These are phyloP conservation scores for Drosophila virilis DNA, from an alignment of 1,140 invertebrate species.

Conservation along the genomic window DNA sequence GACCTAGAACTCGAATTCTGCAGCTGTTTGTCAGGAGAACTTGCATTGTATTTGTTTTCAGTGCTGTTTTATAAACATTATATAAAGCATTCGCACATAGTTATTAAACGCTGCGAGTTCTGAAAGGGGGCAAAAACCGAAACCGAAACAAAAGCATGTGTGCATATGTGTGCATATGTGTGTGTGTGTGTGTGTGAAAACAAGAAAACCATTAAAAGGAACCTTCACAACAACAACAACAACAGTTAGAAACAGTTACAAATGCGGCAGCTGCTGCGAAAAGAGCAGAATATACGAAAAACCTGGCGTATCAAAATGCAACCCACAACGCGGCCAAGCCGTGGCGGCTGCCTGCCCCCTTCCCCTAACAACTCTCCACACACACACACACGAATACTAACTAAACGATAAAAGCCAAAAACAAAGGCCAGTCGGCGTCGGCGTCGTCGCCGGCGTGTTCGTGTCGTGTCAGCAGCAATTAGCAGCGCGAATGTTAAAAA, in stretches of 20 bases:
- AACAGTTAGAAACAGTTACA: constrained; percentile 7
- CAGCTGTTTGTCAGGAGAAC: too few relatives aligned
- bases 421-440: constrained; percentile 28
- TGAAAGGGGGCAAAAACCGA: constrained; percentile 58
- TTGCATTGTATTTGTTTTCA: background rate
- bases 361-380: too few relatives aligned
- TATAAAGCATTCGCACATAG: constrained; percentile 10
- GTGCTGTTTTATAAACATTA: background rate
- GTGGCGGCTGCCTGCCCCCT: constrained; percentile 1
- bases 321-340: constrained; percentile 62
- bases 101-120: constrained; percentile 47
- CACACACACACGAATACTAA: background rate
- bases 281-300: constrained; percentile 58
- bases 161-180: too few relatives aligned
- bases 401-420: constrained; percentile 41
- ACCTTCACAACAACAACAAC: constrained; percentile 26
- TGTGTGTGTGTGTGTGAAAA: constrained; percentile 42
- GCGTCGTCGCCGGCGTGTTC: constrained; percentile 28
- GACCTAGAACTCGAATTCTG: too few relatives aligned
- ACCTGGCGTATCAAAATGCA: constrained; percentile 80
- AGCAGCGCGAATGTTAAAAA: constrained; percentile 67
- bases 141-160: constrained; percentile 52
- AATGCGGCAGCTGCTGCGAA: constrained; percentile 54
- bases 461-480: constrained; percentile 68
- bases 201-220: constrained; percentile 60